These are phyloP conservation scores for Eilema caniola DNA, from an alignment of 2,888 invertebrate genomes.

Conservation along the genomic window DNA sequence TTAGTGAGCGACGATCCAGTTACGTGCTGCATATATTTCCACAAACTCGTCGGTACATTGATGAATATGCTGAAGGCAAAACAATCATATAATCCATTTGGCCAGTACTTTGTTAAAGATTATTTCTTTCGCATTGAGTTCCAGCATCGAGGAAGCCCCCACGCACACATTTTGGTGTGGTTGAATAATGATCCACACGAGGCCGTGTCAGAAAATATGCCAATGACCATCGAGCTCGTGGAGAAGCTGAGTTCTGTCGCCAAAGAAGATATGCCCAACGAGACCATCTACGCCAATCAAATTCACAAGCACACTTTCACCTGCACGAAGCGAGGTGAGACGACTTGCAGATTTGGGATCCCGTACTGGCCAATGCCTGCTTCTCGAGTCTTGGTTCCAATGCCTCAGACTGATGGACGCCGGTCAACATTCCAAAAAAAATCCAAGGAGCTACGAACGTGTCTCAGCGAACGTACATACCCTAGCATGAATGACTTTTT, in stretches of 20 bases:
- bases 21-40: slow-evolving; percentile 56
- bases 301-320: slow-evolving; percentile 48
- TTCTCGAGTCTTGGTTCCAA: slow-evolving; percentile 57
- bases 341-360: slow-evolving; percentile 56
- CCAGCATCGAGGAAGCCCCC: slow-evolving; percentile 66
- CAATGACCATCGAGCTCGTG: slow-evolving; percentile 57
- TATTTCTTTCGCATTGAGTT: slow-evolving; percentile 67
- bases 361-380: slow-evolving; percentile 57
- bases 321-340: slow-evolving; percentile 57
- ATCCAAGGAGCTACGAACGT: slow-evolving; percentile 52
- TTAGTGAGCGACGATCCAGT: slow-evolving; percentile 58
- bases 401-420: slow-evolving; percentile 57
- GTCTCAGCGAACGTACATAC: slow-evolving; percentile 52
- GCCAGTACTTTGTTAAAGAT: slow-evolving; percentile 50
- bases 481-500: slow-evolving; percentile 57
- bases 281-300: slow-evolving; percentile 55
- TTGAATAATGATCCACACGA: slow-evolving; percentile 62
- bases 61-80: slow-evolving; percentile 52
- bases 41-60: slow-evolving; percentile 59
- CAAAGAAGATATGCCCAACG: slow-evolving; percentile 49
- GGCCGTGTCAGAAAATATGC: slow-evolving; percentile 57
- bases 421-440: slow-evolving; percentile 51
- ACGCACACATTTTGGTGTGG: slow-evolving; percentile 69
- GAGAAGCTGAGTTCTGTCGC: slow-evolving; percentile 59
- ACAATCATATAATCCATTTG: slow-evolving; percentile 54